Evolutionary conservation across 2,113 vertebrate genomes (phyloP).

Genomic region (Andinoacara biseriatus): DNA sequence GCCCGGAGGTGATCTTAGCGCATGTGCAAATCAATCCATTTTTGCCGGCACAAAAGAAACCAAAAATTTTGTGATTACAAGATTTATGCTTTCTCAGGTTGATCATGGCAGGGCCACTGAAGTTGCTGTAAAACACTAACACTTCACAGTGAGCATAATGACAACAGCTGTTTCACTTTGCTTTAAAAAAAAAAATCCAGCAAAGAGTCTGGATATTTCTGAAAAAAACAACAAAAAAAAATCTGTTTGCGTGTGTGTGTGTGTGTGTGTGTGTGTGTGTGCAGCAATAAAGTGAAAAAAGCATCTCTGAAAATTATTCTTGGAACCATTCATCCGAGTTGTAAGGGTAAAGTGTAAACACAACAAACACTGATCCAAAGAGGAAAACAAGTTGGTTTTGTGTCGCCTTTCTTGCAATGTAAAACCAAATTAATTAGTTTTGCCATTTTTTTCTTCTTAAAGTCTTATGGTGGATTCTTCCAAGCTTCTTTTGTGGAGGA

Average conservation of each 20-base stretch:
- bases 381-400: slow-evolving; percentile 28
- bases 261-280: neutral
- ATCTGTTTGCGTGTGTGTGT: neutral
- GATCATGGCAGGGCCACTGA: slow-evolving; percentile 12
- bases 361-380: slow-evolving; percentile 19
- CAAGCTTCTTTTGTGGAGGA: slow-evolving; percentile 10
- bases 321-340: slow-evolving; percentile 28
- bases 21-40: slow-evolving; percentile 54
- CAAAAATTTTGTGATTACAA: slow-evolving; percentile 50
- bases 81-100: slow-evolving; percentile 41
- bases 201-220: slow-evolving; percentile 1
- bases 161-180: slow-evolving; percentile 42
- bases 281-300: neutral
- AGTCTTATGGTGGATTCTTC: neutral
- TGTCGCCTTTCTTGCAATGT: neutral
- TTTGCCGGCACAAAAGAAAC: slow-evolving; percentile 38
- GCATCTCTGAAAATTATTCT: slow-evolving; percentile 13
- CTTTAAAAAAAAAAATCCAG: slow-evolving; percentile 18
- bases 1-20: slow-evolving; percentile 25
- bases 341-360: slow-evolving; percentile 17
- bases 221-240: neutral
- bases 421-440: slow-evolving; percentile 41
- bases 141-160: slow-evolving; percentile 35
- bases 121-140: slow-evolving; percentile 32
- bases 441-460: neutral